Evolutionary conservation across 2,113 vertebrate genomes (phyloP).

Genomic region (Uria aalge): DNA sequence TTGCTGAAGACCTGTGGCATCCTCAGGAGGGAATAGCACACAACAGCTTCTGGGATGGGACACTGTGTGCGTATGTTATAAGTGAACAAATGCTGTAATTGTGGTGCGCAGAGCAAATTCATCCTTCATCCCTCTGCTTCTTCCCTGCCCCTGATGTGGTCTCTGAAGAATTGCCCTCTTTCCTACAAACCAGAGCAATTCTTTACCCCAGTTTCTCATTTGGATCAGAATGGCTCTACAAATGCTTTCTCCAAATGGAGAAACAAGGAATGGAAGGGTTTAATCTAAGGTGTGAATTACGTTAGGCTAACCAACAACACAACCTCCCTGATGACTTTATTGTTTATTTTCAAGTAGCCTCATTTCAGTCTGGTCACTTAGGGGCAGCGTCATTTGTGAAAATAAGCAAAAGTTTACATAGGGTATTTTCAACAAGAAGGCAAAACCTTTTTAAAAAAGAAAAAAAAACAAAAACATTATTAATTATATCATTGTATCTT

Average conservation of each 20-base stretch:
- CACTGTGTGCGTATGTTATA: not conserved
- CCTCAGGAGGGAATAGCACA: not conserved
- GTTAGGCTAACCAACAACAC: not conserved
- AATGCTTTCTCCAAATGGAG: not conserved
- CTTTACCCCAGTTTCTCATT: not conserved
- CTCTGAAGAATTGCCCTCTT: not conserved
- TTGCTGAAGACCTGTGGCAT: not conserved
- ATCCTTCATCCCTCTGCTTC: not conserved
- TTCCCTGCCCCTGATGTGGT: not conserved
- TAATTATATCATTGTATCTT: not conserved
- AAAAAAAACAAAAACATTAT: not conserved
- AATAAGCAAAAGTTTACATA: not conserved
- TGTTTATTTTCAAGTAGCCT: not conserved
- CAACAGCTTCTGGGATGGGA: not conserved
- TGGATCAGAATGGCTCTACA: not conserved
- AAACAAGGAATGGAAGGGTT: not conserved
- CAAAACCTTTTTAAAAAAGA: not conserved
- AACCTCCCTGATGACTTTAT: not conserved
- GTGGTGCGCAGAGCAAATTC: fast-evolving
- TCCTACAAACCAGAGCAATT: not conserved
- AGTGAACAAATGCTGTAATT: not conserved
- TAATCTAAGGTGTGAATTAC: not conserved
- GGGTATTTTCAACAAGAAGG: not conserved
- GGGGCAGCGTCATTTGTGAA: not conserved
- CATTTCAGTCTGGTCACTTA: not conserved